Base-by-base conservation (phyloP, 2,113 vertebrate genomes). In the Noturus placidus region DNA sequence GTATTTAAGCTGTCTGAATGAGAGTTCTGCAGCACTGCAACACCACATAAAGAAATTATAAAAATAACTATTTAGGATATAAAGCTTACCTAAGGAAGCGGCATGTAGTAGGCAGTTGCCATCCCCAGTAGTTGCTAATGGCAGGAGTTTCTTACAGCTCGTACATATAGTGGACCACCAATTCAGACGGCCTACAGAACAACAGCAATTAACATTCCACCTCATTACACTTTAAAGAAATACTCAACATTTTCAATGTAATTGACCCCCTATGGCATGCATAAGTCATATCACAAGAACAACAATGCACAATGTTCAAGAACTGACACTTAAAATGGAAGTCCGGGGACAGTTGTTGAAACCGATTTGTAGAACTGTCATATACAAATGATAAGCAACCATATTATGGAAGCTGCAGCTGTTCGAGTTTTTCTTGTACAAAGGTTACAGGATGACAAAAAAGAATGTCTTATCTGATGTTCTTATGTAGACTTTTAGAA, bases 101-200 rank as follows among this genome's bases (percentile, higher is more conserved):
- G 98, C 98, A 2, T 99, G 98, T 87, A 99, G 93, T 20, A 99
- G 97, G 94, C 98, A 99, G 96, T 99, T 99, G 20, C 98, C 98
- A 19, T 99, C 98, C 13, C 98, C 98, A 0, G 98, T 99, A 5
- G 98, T 99, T 33, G 98, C 98, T 95, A 99, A 91, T 70, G 98
- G 98, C 89, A 99, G 97, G 74, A 99, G 96, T 88, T 97, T 97
- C 91, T 99, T 99, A 91, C 98, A 99, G 92, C 97, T 99, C 0
- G 96, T 96, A 92, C 98, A 99, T 92, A 97, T 95, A 0, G 97
- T 97, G 90, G 98, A 98, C 98, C 98, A 99, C 98, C 98, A 99
- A 83, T 99, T 99, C 87, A 99, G 95, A 87, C 98, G 98, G 90
- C 98, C 98, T 99, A 94, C 30, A 92, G 33, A 93, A 22, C 38